Evolutionary conservation across 2,113 vertebrate species (phyloP).

Genomic region (Monopterus albus): DNA sequence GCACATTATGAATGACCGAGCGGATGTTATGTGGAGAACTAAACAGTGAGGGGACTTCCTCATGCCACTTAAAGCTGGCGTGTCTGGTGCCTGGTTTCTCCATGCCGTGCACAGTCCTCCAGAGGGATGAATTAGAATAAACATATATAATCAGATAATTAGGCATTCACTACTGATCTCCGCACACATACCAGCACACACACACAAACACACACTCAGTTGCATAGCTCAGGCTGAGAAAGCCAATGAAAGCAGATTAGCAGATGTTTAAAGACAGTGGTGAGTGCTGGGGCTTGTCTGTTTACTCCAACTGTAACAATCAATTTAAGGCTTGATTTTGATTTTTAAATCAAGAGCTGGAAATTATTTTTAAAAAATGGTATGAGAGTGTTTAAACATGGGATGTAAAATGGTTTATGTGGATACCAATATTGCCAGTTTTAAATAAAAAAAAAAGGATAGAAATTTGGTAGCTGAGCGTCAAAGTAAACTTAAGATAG

Average conservation of each 20-base stretch:
- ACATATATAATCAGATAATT: conserved; percentile 85
- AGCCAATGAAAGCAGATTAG: conserved; percentile 70
- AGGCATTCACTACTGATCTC: conserved; percentile 70
- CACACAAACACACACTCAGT: conserved; percentile 38
- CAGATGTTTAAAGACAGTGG: conserved; percentile 73
- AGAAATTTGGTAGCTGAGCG: not conserved
- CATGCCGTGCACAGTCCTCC: conserved; percentile 60
- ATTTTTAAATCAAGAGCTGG: not conserved
- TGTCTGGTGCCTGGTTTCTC: conserved; percentile 62
- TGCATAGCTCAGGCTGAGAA: conserved; percentile 55
- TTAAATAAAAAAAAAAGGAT: not conserved
- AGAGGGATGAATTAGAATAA: conserved; percentile 80
- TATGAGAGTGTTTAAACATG: not conserved
- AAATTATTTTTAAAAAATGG: conserved; percentile 15
- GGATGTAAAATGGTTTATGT: not conserved
- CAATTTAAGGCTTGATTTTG: conserved; percentile 41
- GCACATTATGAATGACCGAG: conserved; percentile 61
- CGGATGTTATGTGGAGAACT: conserved; percentile 49
- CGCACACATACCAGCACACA: not conserved
- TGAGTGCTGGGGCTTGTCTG: conserved; percentile 31
- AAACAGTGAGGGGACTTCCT: conserved; percentile 62
- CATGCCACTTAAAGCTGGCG: conserved; percentile 64
- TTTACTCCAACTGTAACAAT: conserved; percentile 56
- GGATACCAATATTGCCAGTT: not conserved
- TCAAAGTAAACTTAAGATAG: conserved; percentile 15